phyloP scores from a whole-genome alignment of 64 coral and sea anemone genomes.

The Platygyra sinensis region DNA sequence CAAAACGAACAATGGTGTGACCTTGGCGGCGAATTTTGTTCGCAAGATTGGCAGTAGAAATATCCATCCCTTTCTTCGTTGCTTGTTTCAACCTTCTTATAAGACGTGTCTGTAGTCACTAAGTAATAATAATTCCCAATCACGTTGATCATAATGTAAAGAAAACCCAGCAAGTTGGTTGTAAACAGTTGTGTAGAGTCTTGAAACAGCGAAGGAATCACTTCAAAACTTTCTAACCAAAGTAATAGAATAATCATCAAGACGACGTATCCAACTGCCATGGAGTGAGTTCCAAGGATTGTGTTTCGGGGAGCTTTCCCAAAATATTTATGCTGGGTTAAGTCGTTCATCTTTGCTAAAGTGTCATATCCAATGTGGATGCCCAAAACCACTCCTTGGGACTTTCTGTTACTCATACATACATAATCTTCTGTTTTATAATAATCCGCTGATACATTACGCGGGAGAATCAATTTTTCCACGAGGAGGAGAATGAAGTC shows the following conservation, averaged over 20 bases:
- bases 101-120: slow-evolving; percentile 70
- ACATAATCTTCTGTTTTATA: neutral
- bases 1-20: slow-evolving; percentile 84
- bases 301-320: slow-evolving; percentile 40
- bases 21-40: slow-evolving; percentile 84
- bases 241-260: slow-evolving; percentile 38
- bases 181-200: slow-evolving; percentile 9
- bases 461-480: neutral
- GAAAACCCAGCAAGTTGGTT: slow-evolving; percentile 30
- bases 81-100: slow-evolving; percentile 14
- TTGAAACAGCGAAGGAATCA: slow-evolving; percentile 67
- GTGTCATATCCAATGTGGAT: neutral
- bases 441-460: neutral
- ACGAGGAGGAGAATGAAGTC: slow-evolving; percentile 7
- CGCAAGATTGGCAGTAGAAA: slow-evolving; percentile 86
- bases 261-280: slow-evolving; percentile 70
- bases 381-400: neutral
- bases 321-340: slow-evolving; percentile 27
- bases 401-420: slow-evolving; percentile 7
- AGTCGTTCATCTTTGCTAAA: neutral
- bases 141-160: slow-evolving; percentile 62
- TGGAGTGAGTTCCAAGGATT: slow-evolving; percentile 36
- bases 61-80: slow-evolving; percentile 39
- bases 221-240: slow-evolving; percentile 52
- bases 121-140: slow-evolving; percentile 72